These are phyloP conservation scores for Euwallacea similis DNA, from an alignment of 1,140 invertebrate species.

Conservation along the genomic window DNA sequence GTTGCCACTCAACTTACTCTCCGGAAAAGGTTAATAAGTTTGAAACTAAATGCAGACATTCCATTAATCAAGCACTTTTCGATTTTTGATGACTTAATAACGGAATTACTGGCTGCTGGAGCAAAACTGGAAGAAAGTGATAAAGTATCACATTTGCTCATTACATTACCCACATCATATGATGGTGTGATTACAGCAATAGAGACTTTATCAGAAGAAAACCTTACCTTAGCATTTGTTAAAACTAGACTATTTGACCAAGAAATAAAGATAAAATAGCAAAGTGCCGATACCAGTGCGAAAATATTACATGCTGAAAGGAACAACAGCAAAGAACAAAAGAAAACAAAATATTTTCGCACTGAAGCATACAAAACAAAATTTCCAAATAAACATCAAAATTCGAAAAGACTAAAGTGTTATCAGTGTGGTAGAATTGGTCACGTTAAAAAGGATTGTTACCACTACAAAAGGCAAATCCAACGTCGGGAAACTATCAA, in stretches of 20 bases:
- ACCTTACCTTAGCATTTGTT: slow-evolving; percentile 46
- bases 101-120: no score
- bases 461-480: not conserved
- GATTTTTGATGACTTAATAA: no score
- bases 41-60: slow-evolving; percentile 46
- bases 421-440: not conserved
- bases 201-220: slow-evolving; percentile 48
- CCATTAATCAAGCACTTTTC: no score
- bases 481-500: not conserved
- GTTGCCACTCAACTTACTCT: not conserved
- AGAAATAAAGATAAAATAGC: slow-evolving; percentile 1
- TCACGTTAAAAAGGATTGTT: not conserved
- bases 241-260: slow-evolving; percentile 30
- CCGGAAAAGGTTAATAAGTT: slow-evolving; percentile 45
- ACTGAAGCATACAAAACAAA: not conserved
- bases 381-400: not conserved
- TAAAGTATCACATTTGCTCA: slow-evolving; percentile 48
- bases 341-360: not conserved
- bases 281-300: not conserved
- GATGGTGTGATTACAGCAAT: slow-evolving; percentile 53
- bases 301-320: not conserved
- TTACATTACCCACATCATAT: slow-evolving; percentile 50
- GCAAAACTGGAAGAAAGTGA: no score
- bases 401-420: not conserved
- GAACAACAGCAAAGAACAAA: not conserved